Percentiles rank a stretch among this genome's conserved stretches.
phyloP scores from a whole-genome alignment of 2,113 vertebrate species.

The Trogon melanurus region DNA sequence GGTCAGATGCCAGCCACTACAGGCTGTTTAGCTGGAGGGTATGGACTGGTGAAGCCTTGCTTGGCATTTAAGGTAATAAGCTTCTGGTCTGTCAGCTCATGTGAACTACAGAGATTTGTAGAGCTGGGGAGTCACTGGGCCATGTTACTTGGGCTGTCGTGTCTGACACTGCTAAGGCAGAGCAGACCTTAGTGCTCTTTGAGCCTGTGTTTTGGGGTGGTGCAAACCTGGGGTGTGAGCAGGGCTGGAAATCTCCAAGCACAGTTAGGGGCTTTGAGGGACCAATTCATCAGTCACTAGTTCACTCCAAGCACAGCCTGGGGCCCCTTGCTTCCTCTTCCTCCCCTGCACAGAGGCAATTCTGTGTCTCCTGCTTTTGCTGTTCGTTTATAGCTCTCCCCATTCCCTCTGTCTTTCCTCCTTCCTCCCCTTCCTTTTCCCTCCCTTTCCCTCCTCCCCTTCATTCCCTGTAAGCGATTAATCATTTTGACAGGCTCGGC shows the following conservation, averaged over 20 bases:
- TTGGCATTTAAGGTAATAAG: neutral
- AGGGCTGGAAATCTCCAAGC: neutral
- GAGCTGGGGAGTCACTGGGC: neutral
- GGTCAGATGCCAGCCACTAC: neutral
- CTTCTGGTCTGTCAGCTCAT: neutral
- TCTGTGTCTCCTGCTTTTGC: conserved; percentile 43
- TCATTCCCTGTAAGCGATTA: conserved; percentile 73
- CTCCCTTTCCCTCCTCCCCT: conserved; percentile 57
- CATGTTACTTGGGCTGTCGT: neutral
- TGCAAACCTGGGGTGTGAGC: neutral
- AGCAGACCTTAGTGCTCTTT: neutral
- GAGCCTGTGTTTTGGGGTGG: neutral
- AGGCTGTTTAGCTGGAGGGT: neutral
- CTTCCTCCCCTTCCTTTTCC: conserved; percentile 49
- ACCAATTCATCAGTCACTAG: neutral
- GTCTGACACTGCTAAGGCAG: neutral
- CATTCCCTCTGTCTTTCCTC: conserved; percentile 63
- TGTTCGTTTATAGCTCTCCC: conserved; percentile 69
- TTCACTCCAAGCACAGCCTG: neutral
- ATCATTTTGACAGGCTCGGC: conserved; percentile 75
- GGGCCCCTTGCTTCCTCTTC: neutral
- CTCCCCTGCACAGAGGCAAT: neutral
- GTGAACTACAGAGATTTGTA: neutral
- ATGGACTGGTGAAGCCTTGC: neutral
- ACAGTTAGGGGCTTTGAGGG: neutral